Conservation (phyloP, 1,140 invertebrate genomes). For the Aphidius gifuensis region DNA sequence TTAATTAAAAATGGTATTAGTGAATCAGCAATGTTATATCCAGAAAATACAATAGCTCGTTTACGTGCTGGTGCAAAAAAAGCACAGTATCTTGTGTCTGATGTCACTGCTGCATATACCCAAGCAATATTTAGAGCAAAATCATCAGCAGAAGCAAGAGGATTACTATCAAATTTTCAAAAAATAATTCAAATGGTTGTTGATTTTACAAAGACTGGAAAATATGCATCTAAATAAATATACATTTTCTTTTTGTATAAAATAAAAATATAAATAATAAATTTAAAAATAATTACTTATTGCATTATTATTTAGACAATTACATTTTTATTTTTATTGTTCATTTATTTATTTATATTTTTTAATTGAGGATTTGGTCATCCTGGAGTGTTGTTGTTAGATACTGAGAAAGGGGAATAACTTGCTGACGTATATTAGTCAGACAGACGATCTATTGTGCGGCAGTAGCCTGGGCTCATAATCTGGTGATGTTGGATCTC, state of each 20-base stretch:
- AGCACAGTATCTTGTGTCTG: conserved; percentile 33
- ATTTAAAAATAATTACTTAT: not conserved
- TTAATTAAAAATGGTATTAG: conserved; percentile 33
- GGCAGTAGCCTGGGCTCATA: conserved; percentile 46
- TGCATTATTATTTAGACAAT: not conserved
- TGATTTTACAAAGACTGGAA: conserved; percentile 33
- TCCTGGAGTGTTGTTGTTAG: too few species aligned
- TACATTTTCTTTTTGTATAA: too few species aligned
- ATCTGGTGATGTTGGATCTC: conserved; percentile 54
- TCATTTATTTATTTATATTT: too few species aligned
- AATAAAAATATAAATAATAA: not conserved
- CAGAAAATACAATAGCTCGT: conserved; percentile 23
- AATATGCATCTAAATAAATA: conserved; percentile 15
- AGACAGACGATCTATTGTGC: conserved; percentile 51
- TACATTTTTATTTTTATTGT: too few species aligned
- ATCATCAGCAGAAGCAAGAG: conserved; percentile 26
- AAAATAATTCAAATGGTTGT: conserved; percentile 35
- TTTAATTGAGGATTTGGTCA: too few species aligned
- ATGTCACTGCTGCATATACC: conserved; percentile 36
- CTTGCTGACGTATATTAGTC: conserved; percentile 45
- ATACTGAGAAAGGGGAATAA: conserved; percentile 31
- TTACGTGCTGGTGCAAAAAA: conserved; percentile 32
- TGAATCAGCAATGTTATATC: conserved; percentile 21
- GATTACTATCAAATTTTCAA: conserved; percentile 32
- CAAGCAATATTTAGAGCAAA: conserved; percentile 35